Evolutionary conservation across 1,140 invertebrate genomes (phyloP).

Genomic region (Polyergus mexicanus): DNA sequence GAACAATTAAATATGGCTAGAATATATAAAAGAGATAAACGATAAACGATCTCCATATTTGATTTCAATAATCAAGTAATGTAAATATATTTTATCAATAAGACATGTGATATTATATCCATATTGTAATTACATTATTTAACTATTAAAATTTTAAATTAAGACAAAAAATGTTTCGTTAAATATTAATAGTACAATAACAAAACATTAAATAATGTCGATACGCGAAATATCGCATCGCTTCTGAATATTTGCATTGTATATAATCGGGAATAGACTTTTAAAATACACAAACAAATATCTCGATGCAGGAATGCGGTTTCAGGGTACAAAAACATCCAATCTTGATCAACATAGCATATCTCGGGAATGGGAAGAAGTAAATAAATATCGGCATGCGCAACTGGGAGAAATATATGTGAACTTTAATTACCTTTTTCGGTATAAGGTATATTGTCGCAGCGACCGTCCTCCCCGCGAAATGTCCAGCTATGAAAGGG

Average conservation of each 20-base stretch:
- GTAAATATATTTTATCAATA: background rate
- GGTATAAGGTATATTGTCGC: constrained; percentile 90
- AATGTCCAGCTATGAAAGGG: constrained; percentile 97
- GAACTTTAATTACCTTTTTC: constrained; percentile 83
- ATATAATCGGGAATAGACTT: background rate
- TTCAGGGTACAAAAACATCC: background rate
- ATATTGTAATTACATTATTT: background rate
- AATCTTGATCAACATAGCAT: background rate
- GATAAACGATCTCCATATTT: background rate
- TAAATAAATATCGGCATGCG: background rate
- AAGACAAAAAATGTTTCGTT: background rate
- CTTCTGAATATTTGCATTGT: constrained; percentile 7
- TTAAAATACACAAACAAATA: constrained; percentile 8
- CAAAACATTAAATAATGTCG: no score
- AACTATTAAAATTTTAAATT: background rate
- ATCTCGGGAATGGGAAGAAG: background rate
- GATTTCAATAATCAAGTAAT: background rate
- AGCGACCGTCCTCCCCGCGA: constrained; percentile 90
- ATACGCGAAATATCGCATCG: background rate
- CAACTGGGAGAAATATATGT: background rate
- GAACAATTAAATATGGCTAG: background rate
- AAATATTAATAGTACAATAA: no score
- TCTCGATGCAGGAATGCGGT: constrained; percentile 22
- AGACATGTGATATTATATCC: background rate
- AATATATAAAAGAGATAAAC: background rate